Base-by-base conservation (phyloP, 2,113 vertebrate genomes). In the Siniperca chuatsi region DNA sequence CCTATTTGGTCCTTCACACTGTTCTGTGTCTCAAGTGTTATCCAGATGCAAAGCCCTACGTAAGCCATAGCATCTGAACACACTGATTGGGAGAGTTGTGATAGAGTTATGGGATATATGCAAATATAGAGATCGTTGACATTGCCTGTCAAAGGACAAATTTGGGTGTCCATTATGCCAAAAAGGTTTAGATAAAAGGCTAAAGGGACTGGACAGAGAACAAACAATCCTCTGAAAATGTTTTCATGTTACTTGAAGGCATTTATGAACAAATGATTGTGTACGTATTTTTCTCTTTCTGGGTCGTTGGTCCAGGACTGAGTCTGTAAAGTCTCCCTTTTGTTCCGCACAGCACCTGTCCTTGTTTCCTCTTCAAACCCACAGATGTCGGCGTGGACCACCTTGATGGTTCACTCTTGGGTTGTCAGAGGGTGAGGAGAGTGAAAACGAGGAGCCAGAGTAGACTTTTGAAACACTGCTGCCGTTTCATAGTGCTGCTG, bases 181-280 rank as follows among this genome's bases (percentile, higher is more conserved):
- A 86, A 76, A 72, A 74, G 18, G 18, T 92, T 86, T 52, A 50
- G 79, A 73, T 42, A 64, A 69, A 82, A 86, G 78, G 74, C 58
- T 75, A 11, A 87, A 68, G 78, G 75, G 85, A 90, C 64, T 80
- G 69, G 68, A 78, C 50, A 35, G 69, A 88, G 78, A 75, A 65
- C 78, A 75, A 87, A 81, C 20, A 33, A 58, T 75, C 65, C 52
- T 70, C 12, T 87, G 44, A 68, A 66, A 11, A 61, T 71, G 68
- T 83, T 61, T 83, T 64, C 52, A 40, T 89, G 68, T 75, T 68
- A 67, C 75, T 82, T 81, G 84, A 91, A 76, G 67, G 84, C 83
- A 90, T 92, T 91, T 65, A 88, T 88, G 92, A 93, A 92, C 90
- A 94, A 91, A 76, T 83, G 86, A 90, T 79, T 87, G 86, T 94